phyloP scores from a whole-genome alignment of 2,113 vertebrate genomes.

The Saimiri boliviensis region DNA sequence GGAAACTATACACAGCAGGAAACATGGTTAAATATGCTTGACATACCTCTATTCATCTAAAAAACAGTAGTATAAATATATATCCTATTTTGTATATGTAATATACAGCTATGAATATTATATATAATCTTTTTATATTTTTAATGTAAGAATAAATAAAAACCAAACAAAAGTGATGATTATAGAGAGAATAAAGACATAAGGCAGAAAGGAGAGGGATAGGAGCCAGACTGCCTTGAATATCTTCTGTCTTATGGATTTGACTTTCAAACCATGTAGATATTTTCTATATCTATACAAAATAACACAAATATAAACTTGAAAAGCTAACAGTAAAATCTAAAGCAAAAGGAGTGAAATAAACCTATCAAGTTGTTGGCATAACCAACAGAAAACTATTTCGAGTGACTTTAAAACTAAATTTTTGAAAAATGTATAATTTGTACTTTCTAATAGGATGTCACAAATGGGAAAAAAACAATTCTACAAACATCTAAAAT shows the following conservation, averaged over 20 bases:
- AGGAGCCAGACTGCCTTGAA: neutral
- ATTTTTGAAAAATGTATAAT: neutral
- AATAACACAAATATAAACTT: slow-evolving; percentile 3
- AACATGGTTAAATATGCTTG: neutral
- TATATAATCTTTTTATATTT: neutral
- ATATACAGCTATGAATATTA: neutral
- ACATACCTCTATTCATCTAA: neutral
- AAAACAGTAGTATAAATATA: neutral
- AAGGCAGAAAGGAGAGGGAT: neutral
- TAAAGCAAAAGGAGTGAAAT: neutral
- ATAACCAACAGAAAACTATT: neutral
- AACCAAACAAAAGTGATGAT: neutral
- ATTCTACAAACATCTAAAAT: neutral
- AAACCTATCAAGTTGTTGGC: neutral
- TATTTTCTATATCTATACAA: neutral
- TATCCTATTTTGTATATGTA: neutral
- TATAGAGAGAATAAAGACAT: neutral
- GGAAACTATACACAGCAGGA: neutral
- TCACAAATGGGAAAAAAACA: neutral
- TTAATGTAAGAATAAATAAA: neutral
- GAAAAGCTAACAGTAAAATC: neutral
- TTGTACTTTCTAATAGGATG: neutral
- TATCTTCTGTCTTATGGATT: neutral
- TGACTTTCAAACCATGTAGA: neutral
- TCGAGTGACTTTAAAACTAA: neutral